Percentiles rank a stretch among this genome's conserved stretches.
Conservation (phyloP, 1,140 invertebrate species). For the Pseudomyrmex gracilis region DNA sequence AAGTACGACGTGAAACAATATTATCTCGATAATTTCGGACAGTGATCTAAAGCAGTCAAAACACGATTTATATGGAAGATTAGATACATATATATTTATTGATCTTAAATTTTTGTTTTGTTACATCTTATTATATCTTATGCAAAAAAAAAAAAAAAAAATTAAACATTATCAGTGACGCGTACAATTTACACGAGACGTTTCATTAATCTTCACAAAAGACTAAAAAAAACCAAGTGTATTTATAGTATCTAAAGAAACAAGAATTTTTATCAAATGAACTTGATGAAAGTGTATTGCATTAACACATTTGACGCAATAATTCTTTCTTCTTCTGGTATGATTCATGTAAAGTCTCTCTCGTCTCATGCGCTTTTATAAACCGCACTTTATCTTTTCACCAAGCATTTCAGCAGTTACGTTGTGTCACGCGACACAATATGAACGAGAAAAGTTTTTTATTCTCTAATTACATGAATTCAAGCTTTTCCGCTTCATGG, state of each 20-base stretch:
- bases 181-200: not conserved
- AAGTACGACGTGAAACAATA: constrained; percentile 5
- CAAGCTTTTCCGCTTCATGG: constrained; percentile 16
- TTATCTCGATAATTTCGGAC: not conserved
- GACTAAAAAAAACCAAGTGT: not conserved
- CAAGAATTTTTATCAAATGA: not conserved
- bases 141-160: not conserved
- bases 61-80: not conserved
- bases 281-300: constrained; percentile 22
- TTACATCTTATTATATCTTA: not conserved
- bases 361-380: constrained; percentile 29
- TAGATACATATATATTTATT: not conserved
- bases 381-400: constrained; percentile 25
- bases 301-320: constrained; percentile 45
- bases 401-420: constrained; percentile 35
- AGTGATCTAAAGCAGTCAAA: not conserved
- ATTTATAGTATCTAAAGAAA: constrained; percentile 1
- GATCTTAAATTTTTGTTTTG: not conserved
- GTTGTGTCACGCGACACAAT: not conserved
- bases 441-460: constrained; percentile 28
- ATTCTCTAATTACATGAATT: constrained; percentile 31
- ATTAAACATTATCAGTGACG: not conserved
- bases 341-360: constrained; percentile 33
- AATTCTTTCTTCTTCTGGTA: constrained; percentile 28
- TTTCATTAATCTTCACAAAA: constrained; percentile 1